Base-by-base conservation (phyloP, 2,113 vertebrate species). In the Sander vitreus region DNA sequence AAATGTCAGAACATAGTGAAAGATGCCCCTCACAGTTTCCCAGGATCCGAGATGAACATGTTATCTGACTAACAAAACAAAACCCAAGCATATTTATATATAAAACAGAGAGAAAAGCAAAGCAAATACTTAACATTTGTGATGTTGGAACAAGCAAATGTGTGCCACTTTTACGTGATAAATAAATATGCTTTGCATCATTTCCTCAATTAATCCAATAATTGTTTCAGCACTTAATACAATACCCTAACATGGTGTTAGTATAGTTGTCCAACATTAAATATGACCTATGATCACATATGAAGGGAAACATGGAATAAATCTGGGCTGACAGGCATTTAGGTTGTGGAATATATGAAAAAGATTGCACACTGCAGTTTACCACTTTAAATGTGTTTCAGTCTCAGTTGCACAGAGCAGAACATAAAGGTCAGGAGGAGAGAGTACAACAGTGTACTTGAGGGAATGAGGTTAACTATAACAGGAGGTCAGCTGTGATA, bases 401-500 rank as follows among this genome's bases (percentile, higher is more conserved):
- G 54, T 73, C 33, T 78, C 83, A 60, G 81, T 74, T 75, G 78
- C 84, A 79, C 80, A 47, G 70, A 83, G 78, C 33, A 0, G 15
- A 82, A 36, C 36, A 66, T 48, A 70, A 77, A 86, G 84, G 79
- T 84, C 82, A 66, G 13, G 23, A 67, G 12, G 30, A 75, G 43
- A 47, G 62, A 74, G 80, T 73, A 71, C 71, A 78, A 0, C 59
- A 23, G 78, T 55, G 73, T 7, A 30, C 36, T 10, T 6, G 54
- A 71, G 63, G 66, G 83, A 81, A 67, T 15, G 71, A 69, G 83
- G 77, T 85, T 14, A 80, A 80, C 59, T 57, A 2, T 68, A 75
- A 85, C 1, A 43, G 60, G 59, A 16, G 90, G 86, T 89, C 83
- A 70, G 27, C 1, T 68, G 76, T 76, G 78, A 83, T 86, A 68